Percentiles rank a stretch among this genome's conserved stretches.
Evolutionary conservation across 1,140 invertebrate genomes (phyloP).

Genomic region (Heliconius melpomene): DNA sequence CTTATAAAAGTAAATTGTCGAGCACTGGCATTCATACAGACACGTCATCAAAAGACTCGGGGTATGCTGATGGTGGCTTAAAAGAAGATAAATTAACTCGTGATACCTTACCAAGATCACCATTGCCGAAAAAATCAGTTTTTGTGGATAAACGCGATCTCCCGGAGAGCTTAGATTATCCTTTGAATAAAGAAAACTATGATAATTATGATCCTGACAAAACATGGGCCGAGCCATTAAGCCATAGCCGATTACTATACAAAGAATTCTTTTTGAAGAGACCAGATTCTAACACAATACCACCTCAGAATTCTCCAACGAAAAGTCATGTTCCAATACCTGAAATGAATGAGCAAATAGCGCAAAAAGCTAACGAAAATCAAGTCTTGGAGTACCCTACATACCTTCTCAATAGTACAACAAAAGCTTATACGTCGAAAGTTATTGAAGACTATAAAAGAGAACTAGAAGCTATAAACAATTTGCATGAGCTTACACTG

Average conservation of each 20-base stretch:
- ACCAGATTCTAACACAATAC: slow-evolving; percentile 62
- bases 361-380: slow-evolving; percentile 44
- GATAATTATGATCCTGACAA: slow-evolving; percentile 50
- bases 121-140: slow-evolving; percentile 49
- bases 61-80: slow-evolving; percentile 61
- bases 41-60: slow-evolving; percentile 73
- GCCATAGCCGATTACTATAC: slow-evolving; percentile 70
- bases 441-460: slow-evolving; percentile 81
- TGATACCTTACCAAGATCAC: slow-evolving; percentile 58
- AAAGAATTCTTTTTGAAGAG: slow-evolving; percentile 76
- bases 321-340: slow-evolving; percentile 48
- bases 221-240: slow-evolving; percentile 61
- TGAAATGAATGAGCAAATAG: slow-evolving; percentile 44
- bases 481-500: slow-evolving; percentile 73
- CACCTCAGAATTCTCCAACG: slow-evolving; percentile 64
- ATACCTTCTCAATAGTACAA: slow-evolving; percentile 73
- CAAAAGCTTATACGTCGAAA: slow-evolving; percentile 78
- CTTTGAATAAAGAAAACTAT: slow-evolving; percentile 54
- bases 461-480: slow-evolving; percentile 78
- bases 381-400: slow-evolving; percentile 68
- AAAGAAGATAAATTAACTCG: slow-evolving; percentile 63
- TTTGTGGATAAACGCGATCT: slow-evolving; percentile 51
- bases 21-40: slow-evolving; percentile 65
- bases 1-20: slow-evolving; percentile 56
- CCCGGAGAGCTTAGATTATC: slow-evolving; percentile 65